Base-by-base conservation (phyloP, 2,888 invertebrate species). In the Eupelmus urozonus region DNA sequence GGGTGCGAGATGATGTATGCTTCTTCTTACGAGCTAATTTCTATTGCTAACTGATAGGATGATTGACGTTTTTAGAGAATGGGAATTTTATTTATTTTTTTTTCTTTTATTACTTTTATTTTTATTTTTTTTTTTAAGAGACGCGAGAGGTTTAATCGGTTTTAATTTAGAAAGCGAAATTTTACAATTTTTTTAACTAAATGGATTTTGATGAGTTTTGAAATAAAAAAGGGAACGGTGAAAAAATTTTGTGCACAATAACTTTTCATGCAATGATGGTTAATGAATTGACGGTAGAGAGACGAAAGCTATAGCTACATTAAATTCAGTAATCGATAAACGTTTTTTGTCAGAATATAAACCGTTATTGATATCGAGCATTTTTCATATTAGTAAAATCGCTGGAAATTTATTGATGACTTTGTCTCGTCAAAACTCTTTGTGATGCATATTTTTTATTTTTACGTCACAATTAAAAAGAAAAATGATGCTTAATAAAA, bases 311-410 rank as follows among this genome's bases (percentile, higher is more conserved):
- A 65, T 65, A 65, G 49, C 65, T 55, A 67, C 55, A 40, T 67
- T 55, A 67, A 67, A 67, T 67, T 67, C 53, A 67, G 55, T 67
- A 53, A 67, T 67, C 20, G 29, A 16, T 23, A 51, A 51, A 66
- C 11, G 66, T 29, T 51, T 20, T 7, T 66, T 34, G 34, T 34
- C 9, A 5, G 9, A 34, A 67, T 5, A 34, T 55, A 40, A 55
- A 65, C 16, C 23, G 25, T 40, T 42, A 67, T 55, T 23, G 23
- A 25, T 25, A n/a, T 23, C 55, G 23, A 55, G 7, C 23, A 11
- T 55, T 67, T 55, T 55, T 9, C 40, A 20, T 20, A 18, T 34
- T 40, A 55, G 34, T 67, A 16, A 40, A 55, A 29, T 25, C 34
- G 20, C n/a, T 11, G 9, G 25, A 25, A 67, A 67, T 55, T 67